These are phyloP conservation scores for Aselliscus stoliczkanus DNA, from an alignment of 2,797 vertebrate species.

Conservation along the genomic window DNA sequence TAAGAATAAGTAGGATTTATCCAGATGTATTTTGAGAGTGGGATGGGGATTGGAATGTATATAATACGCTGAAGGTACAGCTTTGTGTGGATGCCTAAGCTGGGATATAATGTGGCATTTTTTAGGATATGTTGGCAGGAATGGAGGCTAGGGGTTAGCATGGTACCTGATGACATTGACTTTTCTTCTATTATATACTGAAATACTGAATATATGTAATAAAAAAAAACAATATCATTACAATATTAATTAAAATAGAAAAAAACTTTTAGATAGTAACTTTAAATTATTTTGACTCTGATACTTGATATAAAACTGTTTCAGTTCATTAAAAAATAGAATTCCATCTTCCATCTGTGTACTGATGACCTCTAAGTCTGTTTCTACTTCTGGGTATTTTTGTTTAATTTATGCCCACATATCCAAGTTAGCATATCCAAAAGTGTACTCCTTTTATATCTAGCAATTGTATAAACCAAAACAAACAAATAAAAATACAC, in stretches of 20 bases:
- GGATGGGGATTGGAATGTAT: background rate
- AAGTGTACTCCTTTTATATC: background rate
- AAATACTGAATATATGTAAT: background rate
- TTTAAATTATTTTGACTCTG: background rate
- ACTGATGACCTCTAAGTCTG: background rate
- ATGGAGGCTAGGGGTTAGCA: background rate
- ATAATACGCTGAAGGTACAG: background rate
- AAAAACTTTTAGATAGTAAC: background rate
- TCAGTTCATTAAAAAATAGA: background rate
- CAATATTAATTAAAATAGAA: background rate
- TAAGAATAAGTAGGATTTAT: background rate
- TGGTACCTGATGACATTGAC: background rate
- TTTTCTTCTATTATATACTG: background rate
- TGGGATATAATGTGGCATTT: background rate
- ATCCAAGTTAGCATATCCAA: background rate
- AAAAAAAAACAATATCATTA: background rate
- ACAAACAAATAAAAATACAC: background rate
- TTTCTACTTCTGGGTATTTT: background rate
- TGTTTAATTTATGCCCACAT: background rate
- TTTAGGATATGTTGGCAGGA: background rate
- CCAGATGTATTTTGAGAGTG: background rate
- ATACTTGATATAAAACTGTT: constrained; percentile 10
- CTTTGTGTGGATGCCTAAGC: background rate
- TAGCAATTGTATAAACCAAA: background rate
- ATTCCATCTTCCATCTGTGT: background rate